A percentile compares a stretch with the other conserved stretches of the same genome.
Evolutionary conservation across 92 coral and sea anemone genomes (phyloP).

Genomic region (Anthopleura xanthogrammica): DNA sequence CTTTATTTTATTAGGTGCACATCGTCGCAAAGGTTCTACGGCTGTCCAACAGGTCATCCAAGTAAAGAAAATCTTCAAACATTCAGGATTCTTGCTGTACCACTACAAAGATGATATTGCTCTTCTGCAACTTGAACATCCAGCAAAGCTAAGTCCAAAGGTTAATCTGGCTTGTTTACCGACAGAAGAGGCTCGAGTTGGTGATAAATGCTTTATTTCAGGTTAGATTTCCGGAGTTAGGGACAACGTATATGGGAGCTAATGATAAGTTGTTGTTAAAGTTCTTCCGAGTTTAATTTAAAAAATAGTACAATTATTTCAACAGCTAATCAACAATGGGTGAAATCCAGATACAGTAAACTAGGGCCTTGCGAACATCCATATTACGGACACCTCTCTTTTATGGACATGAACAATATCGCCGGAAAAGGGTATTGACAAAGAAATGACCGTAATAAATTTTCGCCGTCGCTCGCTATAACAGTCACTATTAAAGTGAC

Average conservation of each 20-base stretch:
- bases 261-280: not conserved
- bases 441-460: too few relatives aligned
- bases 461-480: too few relatives aligned
- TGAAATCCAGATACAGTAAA: too few relatives aligned
- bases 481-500: too few relatives aligned
- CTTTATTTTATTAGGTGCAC: slow-evolving; percentile 21
- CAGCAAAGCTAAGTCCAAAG: slow-evolving; percentile 33
- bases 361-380: too few relatives aligned
- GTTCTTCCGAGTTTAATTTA: not conserved
- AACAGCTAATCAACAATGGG: too few relatives aligned
- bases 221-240: slow-evolving; percentile 2
- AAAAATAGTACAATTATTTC: not conserved
- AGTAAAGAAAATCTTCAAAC: slow-evolving; percentile 33
- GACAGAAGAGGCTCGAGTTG: slow-evolving; percentile 18
- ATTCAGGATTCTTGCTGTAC: slow-evolving; percentile 33
- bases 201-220: slow-evolving; percentile 31
- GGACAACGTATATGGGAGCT: too few relatives aligned
- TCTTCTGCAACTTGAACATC: slow-evolving; percentile 30
- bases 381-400: too few relatives aligned
- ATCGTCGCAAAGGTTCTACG: slow-evolving; percentile 26
- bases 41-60: slow-evolving; percentile 23
- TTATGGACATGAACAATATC: too few relatives aligned
- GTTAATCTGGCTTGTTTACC: slow-evolving; percentile 43
- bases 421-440: too few relatives aligned
- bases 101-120: slow-evolving; percentile 41